These are phyloP conservation scores for Silurus aristotelis DNA, from an alignment of 2,797 vertebrate species.

Conservation along the genomic window DNA sequence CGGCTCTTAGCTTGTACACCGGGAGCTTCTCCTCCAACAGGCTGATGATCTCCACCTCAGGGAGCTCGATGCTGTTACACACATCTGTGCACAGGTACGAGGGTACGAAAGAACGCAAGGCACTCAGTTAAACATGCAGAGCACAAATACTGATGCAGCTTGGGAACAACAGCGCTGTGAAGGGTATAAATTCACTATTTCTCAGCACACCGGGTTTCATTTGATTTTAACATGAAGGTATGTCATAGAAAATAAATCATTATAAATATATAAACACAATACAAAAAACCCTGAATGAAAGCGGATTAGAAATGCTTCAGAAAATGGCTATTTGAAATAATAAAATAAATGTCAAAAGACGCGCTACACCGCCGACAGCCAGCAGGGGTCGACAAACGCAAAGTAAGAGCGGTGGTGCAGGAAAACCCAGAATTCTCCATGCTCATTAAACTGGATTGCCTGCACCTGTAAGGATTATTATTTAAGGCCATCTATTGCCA, in stretches of 20 bases:
- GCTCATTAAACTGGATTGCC: neutral
- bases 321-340: neutral
- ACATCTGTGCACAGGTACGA: constrained; percentile 77
- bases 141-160: constrained; percentile 53
- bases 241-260: neutral
- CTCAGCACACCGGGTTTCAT: no score
- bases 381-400: neutral
- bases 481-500: neutral
- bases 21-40: constrained; percentile 96
- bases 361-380: neutral
- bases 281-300: neutral
- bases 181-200: no score
- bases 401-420: neutral
- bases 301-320: neutral
- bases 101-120: neutral
- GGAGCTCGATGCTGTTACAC: constrained; percentile 96
- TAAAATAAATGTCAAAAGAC: no score
- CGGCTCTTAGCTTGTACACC: constrained; percentile 91
- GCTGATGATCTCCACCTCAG: constrained; percentile 98
- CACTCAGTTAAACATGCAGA: no score
- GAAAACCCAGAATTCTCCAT: constrained; percentile 2
- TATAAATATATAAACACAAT: neutral
- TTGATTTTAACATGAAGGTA: constrained; percentile 41
- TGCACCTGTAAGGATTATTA: neutral
- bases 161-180: constrained; percentile 43